Conservation (phyloP, 2,113 vertebrate species). For the Malurus alboscapulatus region DNA sequence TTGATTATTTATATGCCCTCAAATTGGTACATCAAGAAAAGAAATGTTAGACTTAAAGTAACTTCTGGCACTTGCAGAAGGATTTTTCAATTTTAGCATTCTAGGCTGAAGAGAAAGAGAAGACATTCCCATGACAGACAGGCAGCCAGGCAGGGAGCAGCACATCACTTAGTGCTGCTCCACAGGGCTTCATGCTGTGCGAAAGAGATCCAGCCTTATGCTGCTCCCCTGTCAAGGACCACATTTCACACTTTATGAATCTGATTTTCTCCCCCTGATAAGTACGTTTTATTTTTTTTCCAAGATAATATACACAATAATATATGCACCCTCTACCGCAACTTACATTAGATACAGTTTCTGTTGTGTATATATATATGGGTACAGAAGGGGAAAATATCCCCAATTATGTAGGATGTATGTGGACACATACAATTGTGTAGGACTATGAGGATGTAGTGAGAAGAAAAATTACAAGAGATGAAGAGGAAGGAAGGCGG, state of each 20-base stretch:
- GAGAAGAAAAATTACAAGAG: neutral
- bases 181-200: neutral
- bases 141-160: neutral
- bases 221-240: neutral
- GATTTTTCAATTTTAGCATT: neutral
- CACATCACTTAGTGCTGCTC: constrained; percentile 25
- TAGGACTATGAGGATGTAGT: neutral
- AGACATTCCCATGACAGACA: neutral
- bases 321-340: neutral
- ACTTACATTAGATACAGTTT: neutral
- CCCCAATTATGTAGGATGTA: neutral
- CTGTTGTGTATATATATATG: neutral
- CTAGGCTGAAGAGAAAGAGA: neutral
- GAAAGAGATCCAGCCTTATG: neutral
- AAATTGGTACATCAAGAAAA: neutral
- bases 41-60: neutral
- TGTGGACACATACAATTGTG: neutral
- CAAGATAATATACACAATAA: neutral
- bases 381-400: neutral
- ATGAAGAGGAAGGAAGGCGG: neutral
- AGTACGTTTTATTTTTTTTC: neutral
- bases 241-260: neutral
- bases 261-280: neutral
- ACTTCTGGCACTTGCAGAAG: neutral
- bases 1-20: neutral